Percentiles rank a stretch among this genome's conserved stretches.
phyloP scores from a whole-genome alignment of 2,888 invertebrate species.

The Spilarctia lutea region DNA sequence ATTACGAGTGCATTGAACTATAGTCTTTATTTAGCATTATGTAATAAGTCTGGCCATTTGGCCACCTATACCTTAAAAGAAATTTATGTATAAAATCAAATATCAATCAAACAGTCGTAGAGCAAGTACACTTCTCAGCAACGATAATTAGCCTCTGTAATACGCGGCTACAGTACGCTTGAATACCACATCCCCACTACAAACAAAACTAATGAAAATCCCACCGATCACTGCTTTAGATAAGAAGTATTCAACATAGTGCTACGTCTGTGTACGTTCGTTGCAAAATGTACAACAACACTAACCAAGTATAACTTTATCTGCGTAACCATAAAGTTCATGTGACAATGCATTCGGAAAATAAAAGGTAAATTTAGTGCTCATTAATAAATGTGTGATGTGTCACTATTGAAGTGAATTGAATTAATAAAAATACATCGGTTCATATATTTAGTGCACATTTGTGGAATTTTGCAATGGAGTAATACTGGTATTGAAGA shows the following conservation, averaged over 20 bases:
- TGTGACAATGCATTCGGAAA: constrained; percentile 37
- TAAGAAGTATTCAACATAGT: constrained; percentile 30
- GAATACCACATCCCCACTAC: constrained; percentile 14
- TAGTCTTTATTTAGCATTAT: no score
- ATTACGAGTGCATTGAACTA: no score
- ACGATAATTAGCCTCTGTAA: neutral
- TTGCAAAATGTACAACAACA: constrained; percentile 31
- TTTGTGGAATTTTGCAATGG: neutral
- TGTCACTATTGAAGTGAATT: constrained; percentile 33
- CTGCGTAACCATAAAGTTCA: constrained; percentile 21
- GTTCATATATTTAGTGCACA: neutral
- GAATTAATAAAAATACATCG: neutral
- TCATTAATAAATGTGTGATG: constrained; percentile 20
- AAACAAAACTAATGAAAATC: constrained; percentile 35
- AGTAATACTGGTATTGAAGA: neutral
- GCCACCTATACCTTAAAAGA: no score
- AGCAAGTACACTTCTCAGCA: neutral
- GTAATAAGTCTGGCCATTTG: no score
- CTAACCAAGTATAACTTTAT: constrained; percentile 17
- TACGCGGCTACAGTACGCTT: constrained; percentile 3
- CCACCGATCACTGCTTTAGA: constrained; percentile 42
- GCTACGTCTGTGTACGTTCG: constrained; percentile 23
- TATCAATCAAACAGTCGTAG: neutral
- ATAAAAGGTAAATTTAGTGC: constrained; percentile 44
- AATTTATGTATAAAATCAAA: neutral